Percentiles rank a stretch among this genome's conserved stretches.
Conservation (phyloP, 2,113 vertebrate genomes). For the Petroica traversi region DNA sequence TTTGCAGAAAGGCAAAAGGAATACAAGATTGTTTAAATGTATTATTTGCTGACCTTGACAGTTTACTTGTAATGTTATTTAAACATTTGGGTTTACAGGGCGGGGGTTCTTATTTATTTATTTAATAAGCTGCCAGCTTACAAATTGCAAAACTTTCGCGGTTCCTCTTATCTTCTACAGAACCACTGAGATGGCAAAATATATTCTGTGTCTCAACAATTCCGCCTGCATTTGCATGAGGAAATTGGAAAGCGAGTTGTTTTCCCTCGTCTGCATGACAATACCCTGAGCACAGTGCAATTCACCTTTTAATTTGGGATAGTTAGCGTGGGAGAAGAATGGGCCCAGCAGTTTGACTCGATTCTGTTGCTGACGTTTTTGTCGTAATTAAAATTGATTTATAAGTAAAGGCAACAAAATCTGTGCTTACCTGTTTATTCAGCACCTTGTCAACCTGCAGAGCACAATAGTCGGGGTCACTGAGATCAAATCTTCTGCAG, state of each 20-base stretch:
- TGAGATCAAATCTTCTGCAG: background rate
- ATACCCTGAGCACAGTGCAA: constrained; percentile 62
- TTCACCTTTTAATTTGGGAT: constrained; percentile 73
- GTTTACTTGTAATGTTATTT: constrained; percentile 69
- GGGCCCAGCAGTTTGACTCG: constrained; percentile 33
- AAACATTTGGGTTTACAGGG: constrained; percentile 68
- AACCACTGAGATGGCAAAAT: constrained; percentile 82
- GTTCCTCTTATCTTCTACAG: constrained; percentile 74
- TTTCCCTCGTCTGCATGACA: constrained; percentile 81
- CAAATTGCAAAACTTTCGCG: constrained; percentile 69
- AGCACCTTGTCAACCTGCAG: background rate
- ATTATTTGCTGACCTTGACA: constrained; percentile 69
- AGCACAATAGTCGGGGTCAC: background rate
- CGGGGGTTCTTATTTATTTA: constrained; percentile 2
- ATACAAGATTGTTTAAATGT: constrained; percentile 49
- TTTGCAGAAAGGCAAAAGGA: constrained; percentile 59
- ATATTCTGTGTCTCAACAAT: constrained; percentile 76
- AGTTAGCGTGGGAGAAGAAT: constrained; percentile 53
- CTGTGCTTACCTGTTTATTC: constrained; percentile 19
- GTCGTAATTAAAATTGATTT: constrained; percentile 74
- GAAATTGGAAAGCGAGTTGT: constrained; percentile 79
- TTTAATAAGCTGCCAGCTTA: constrained; percentile 73
- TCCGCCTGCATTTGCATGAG: constrained; percentile 75
- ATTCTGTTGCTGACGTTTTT: constrained; percentile 14
- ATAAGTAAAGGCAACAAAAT: constrained; percentile 2